A percentile compares a stretch with the other conserved stretches of the same genome.
These are phyloP conservation scores for Cynopterus sphinx DNA, from an alignment of 2,797 vertebrate genomes.

Conservation along the genomic window DNA sequence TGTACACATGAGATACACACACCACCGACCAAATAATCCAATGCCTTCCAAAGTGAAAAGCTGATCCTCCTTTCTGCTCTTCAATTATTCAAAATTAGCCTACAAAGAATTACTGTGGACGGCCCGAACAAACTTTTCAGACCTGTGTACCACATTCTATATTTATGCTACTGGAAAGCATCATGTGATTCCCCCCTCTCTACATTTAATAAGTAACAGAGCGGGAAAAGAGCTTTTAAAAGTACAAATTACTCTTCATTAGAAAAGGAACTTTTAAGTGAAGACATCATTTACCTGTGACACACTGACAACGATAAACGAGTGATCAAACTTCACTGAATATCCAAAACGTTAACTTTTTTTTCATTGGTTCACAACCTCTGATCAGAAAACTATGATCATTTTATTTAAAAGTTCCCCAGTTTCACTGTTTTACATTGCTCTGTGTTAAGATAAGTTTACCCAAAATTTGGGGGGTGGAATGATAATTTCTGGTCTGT, in stretches of 20 bases:
- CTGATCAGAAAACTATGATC: neutral
- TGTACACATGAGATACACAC: neutral
- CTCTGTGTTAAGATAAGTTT: conserved; percentile 1
- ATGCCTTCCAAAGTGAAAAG: conserved; percentile 54
- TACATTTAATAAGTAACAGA: neutral
- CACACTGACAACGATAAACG: neutral
- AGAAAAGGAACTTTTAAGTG: conserved; percentile 31
- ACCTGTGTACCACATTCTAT: neutral
- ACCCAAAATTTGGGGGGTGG: neutral
- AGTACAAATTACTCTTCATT: conserved; percentile 17
- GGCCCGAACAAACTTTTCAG: conserved; percentile 35
- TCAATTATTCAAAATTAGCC: conserved; percentile 71
- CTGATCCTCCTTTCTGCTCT: conserved; percentile 56
- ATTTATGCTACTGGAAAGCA: neutral
- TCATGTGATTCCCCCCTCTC: neutral
- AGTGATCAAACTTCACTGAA: neutral
- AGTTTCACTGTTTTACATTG: neutral
- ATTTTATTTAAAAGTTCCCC: neutral
- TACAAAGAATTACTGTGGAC: conserved; percentile 50
- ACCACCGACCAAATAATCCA: conserved; percentile 17
- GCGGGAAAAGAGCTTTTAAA: neutral
- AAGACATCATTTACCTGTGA: conserved; percentile 39
- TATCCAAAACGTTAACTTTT: neutral
- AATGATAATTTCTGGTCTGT: neutral
- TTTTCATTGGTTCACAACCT: neutral